These are phyloP conservation scores for Crotalus tigris DNA, from an alignment of 2,113 vertebrate species.

Conservation along the genomic window DNA sequence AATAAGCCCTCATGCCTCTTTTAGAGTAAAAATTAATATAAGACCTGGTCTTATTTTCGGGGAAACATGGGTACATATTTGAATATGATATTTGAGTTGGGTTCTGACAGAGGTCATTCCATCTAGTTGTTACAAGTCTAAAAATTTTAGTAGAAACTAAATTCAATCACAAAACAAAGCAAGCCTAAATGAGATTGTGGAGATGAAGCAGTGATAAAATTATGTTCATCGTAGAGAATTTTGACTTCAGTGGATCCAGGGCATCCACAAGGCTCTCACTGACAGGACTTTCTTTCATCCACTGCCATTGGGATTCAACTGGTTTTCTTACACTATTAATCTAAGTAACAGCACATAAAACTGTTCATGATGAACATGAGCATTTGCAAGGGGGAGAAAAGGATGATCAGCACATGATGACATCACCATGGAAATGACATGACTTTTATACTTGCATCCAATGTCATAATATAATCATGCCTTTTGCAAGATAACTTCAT, in stretches of 20 bases:
- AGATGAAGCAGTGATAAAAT: background rate
- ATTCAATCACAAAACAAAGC: background rate
- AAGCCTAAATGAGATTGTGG: background rate
- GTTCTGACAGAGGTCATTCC: background rate
- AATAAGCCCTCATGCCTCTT: no score
- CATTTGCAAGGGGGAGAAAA: background rate
- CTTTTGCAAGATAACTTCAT: background rate
- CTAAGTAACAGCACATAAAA: background rate
- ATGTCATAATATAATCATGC: background rate
- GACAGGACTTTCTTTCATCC: background rate
- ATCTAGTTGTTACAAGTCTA: background rate
- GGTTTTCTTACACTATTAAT: background rate
- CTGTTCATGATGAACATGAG: background rate
- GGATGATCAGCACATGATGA: background rate
- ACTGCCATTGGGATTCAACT: background rate
- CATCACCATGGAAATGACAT: background rate
- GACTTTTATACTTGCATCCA: background rate
- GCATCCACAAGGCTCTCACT: background rate
- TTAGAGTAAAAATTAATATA: no score
- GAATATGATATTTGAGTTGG: background rate
- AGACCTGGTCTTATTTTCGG: no score
- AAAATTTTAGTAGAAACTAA: background rate
- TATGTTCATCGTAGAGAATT: background rate
- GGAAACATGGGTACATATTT: background rate
- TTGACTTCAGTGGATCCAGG: background rate